Evolutionary conservation across 2,797 vertebrate genomes (phyloP), one percentile per base, ranked within the genome.

Genomic region (Halcyon smyrnensis): DNA sequence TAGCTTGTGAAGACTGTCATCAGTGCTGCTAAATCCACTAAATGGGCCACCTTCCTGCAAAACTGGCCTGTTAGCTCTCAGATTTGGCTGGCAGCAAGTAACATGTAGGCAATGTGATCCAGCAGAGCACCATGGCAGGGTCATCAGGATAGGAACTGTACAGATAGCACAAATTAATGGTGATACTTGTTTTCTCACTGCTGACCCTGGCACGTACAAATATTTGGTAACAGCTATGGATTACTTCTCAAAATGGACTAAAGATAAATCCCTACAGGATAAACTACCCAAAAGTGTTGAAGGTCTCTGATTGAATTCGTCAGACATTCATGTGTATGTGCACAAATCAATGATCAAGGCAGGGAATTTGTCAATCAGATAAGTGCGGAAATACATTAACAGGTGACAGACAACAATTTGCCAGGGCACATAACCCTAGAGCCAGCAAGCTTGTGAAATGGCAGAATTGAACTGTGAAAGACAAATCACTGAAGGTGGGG

Each of bases 381-480:
- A 97, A 96, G 92, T 93, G 94, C 96, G 87, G 95, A 98, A 97
- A 95, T 96, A 82, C 71, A 97, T 97, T 97, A 97, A 95, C 87
- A 93, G 89, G 96, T 97, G 96, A 97, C 94, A 97, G 96, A 96
- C 94, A 97, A 97, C 97, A 97, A 94, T 97, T 95, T 97, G 65
- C 84, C 20, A 70, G 81, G 91, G 65, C 87, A 92, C 96, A 95
- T 91, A 95, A 91, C 90, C 87, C 87, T 43, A 60, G 83, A 96
- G 87, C 73, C 88, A 94, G 71, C 6, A 64, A 92, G 81, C 86
- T 68, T 96, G 96, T 92, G 95, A 98, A 97, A 97, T 90, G 96
- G 79, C 78, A 97, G 95, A 96, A 97, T 84, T 84, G 94, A 97
- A 76, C 94, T 94, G 96, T 90, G 95, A 97, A 96, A 96, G 88